Base-by-base conservation (phyloP, 2,113 vertebrate genomes). In the Eurypyga helias region DNA sequence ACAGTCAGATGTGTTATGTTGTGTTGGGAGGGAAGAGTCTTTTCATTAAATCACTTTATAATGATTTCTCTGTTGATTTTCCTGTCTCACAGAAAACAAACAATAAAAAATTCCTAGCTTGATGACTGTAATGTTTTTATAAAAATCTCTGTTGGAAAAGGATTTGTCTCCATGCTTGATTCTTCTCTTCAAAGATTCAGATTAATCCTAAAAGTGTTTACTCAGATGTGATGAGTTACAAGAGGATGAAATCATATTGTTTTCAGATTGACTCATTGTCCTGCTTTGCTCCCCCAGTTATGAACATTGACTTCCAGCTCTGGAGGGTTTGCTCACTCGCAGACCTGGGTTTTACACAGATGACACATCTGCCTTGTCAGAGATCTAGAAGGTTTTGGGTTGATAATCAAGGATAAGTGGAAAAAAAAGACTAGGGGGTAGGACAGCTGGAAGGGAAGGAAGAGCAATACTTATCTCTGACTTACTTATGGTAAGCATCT, bases 161-260 rank as follows among this genome's bases (percentile, higher is more conserved):
- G 80, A 43, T 90, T 86, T 91, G 80, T 77, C 58, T 89, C 4
- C 6, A 41, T 83, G 71, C 43, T 91, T 38, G 7, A 26, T 73
- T 87, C 19, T 73, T 66, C 62, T 78, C 58, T 89, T 91, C 65
- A 82, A 94, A 92, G 62, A 73, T 81, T 90, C 67, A 57, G 9
- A 83, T 92, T 90, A 93, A 83, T 89, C 54, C 51, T 77, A 13
- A 7, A 80, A 92, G 67, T 90, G 71, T 96, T 96, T 95, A 81
- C 92, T 95, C 76, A 96, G 83, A 92, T 96, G 86, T 51, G 54
- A 64, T 73, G 76, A 81, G 70, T 92, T 93, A 80, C 26, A 73
- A 93, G 73, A 81, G 65, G 51, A 91, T 91, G 72, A 86, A 95
- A 87, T 92, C 12, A 70, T 72, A 29, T 54, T 80, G 41, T 78